Conservation (phyloP, 2,113 vertebrate genomes). For the Crotalus tigris region DNA sequence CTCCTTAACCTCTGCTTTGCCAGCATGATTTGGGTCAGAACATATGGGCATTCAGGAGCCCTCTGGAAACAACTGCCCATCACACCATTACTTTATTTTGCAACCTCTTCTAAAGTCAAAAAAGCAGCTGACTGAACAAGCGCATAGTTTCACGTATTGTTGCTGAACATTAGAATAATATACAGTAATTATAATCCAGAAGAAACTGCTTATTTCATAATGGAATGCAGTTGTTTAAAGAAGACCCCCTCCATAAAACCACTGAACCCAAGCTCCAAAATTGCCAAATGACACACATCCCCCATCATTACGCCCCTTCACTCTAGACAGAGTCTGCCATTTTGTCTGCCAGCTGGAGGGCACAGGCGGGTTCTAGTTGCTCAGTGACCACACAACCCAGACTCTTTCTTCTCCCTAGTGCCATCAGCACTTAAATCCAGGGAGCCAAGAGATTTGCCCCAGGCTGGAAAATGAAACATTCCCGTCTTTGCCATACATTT, state of each 20-base stretch:
- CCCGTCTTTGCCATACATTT: constrained; percentile 2
- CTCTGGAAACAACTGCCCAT: neutral
- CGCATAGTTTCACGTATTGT: neutral
- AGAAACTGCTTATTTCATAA: neutral
- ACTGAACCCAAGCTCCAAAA: neutral
- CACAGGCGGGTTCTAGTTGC: neutral
- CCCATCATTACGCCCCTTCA: neutral
- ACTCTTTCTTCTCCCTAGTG: neutral
- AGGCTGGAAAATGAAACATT: constrained; percentile 12
- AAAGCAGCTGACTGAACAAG: neutral
- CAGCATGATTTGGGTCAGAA: neutral
- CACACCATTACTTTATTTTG: neutral
- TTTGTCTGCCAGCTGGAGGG: neutral
- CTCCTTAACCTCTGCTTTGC: neutral
- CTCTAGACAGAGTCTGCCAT: neutral
- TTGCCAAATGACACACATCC: neutral
- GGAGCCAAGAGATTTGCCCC: neutral
- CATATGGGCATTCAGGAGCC: neutral
- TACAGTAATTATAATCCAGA: neutral
- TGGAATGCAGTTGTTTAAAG: neutral
- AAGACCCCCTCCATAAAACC: neutral
- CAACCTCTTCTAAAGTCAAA: neutral
- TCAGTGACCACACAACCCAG: neutral
- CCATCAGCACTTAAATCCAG: neutral
- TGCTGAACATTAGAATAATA: neutral